Evolutionary conservation across 1,140 invertebrate genomes (phyloP), one percentile per base, ranked within the genome.

Genomic region (Dreissena rostriformis): DNA sequence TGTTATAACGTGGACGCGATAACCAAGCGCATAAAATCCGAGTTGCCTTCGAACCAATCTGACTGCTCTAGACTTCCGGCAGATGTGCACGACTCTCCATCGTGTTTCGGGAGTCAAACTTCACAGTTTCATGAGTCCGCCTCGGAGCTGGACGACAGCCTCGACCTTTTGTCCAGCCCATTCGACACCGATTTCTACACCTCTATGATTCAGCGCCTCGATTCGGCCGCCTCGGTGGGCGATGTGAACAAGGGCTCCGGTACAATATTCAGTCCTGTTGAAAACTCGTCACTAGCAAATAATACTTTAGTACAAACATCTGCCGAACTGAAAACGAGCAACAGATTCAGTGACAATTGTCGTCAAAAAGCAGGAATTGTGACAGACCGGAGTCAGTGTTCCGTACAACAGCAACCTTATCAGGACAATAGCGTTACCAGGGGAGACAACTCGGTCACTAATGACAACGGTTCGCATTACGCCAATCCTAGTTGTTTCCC

Each of bases 151-250:
- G 74, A 84, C n/a, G 75, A 84, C 12, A 72, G 67, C 28, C 22
- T 84, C 19, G 82, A 84, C 51, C 53, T 77, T 26, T 28, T 77
- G 1, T 67, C 24, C n/a, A 75, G 57, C 26, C 67, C 75, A 0
- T 84, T 84, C 52, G 82, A 84, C 22, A 84, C 82, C 15, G 82
- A 84, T 19, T 71, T 84, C 17, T 84, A 84, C 55, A 68, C 82
- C 14, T 76, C 82, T 0, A 22, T 84, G 22, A 53, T 84, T 14
- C 74, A 78, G 28, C 61, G 82, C 15, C 70, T 84, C 11, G 29
- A 70, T 39, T 39, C 19, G 10, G 8, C 67, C 26, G 22, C 19
- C 67, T 70, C 67, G 8, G 28, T 22, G 12, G 63, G 22, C 28
- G 22, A 26, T 26, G 12, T 70, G 29, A n/a, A 49, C 19, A 28